These are phyloP conservation scores for Drosophila trapezifrons DNA, from an alignment of 1,140 invertebrate species.

Conservation along the genomic window DNA sequence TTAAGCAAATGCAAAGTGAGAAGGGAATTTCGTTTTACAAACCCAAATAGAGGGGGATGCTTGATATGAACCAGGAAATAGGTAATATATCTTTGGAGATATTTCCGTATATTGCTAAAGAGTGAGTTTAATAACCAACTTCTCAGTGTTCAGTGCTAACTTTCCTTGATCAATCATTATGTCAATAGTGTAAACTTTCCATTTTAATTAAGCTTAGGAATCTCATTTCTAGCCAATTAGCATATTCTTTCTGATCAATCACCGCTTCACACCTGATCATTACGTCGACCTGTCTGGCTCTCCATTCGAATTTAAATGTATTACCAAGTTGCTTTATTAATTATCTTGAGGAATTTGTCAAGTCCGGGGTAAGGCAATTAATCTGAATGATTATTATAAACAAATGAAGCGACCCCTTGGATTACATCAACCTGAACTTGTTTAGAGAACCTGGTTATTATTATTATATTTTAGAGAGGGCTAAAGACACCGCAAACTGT, in stretches of 20 bases:
- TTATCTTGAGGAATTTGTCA: conserved; percentile 35
- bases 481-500: neutral
- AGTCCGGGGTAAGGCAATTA: conserved; percentile 23
- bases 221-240: conserved; percentile 15
- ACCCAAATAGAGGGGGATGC: neutral
- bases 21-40: conserved; percentile 20
- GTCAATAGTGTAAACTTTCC: neutral
- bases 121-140: too few relatives aligned
- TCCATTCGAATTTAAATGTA: conserved; percentile 25
- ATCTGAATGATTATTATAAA: conserved; percentile 11
- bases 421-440: conserved; percentile 29
- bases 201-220: neutral
- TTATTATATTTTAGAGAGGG: neutral
- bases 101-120: neutral
- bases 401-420: conserved; percentile 9
- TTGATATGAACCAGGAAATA: neutral
- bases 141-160: too few relatives aligned
- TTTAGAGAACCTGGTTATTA: neutral
- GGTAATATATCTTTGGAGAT: neutral
- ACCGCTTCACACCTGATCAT: conserved; percentile 20
- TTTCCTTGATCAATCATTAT: conserved; percentile 7
- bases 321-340: conserved; percentile 37
- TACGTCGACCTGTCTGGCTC: conserved; percentile 9
- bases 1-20: conserved; percentile 15
- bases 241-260: conserved; percentile 33